Base-by-base conservation (phyloP, 2,888 invertebrate genomes). In the Sminthurinus aureus region DNA sequence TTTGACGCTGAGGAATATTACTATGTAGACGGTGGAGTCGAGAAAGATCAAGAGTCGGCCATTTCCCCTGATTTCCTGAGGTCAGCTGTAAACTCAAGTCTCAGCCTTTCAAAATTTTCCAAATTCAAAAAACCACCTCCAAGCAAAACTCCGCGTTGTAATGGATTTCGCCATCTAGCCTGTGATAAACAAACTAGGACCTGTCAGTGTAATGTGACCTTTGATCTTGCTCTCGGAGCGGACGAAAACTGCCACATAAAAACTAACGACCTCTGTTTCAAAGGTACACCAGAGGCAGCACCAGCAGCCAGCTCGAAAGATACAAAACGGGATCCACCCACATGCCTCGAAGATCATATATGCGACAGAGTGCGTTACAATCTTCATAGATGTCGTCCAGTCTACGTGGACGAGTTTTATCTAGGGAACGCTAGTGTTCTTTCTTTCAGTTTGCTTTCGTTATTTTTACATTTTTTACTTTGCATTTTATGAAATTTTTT, bases 321-420 rank as follows among this genome's bases (percentile, higher is more conserved):
- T 13, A 38, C 26, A 2, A 79, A 79, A 18, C 66, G 79, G 26
- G 67, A 79, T 22, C 79, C 64, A 13, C 79, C 79, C 12, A 64
- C 12, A 6, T 79, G 79, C 26, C n/a, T 26, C 2, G 18, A 6
- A 58, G 26, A n/a, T 1, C 64, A 79, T 24, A 20, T 24, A 6
- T 79, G 79, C 38, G 79, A 79, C 15, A 18, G 79, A n/a, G 24
- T 38, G 64, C 58, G 79, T 13, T 79, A 58, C 58, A 79, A 67
- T 26, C 0, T 79, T 6, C 50, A 66, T 22, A 22, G 67, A 4
- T 79, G 79, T 26, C 52, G 79, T 12, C 79, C 77, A 13, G 0
- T 52, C 4, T 77, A 52, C 18, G 20, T 58, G 1, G 58, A 58
- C 22, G 77, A 77, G 58, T 50, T 77, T n/a, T n/a, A n/a, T n/a